Evolutionary conservation across 2,888 invertebrate genomes (phyloP).

Genomic region (Netelia melanura): DNA sequence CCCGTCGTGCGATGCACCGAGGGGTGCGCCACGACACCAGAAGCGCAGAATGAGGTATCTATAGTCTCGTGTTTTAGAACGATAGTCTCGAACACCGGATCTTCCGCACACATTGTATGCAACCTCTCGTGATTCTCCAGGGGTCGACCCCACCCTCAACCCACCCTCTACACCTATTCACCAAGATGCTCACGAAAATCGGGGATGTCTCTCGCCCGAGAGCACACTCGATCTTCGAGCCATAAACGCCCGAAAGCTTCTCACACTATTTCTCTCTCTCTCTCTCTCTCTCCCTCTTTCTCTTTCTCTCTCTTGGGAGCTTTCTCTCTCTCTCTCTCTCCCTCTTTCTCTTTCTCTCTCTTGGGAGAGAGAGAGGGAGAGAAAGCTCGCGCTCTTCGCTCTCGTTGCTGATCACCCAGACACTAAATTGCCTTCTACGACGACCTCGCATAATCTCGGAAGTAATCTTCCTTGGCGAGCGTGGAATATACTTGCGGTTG

Average conservation of each 20-base stretch:
- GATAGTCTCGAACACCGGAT: constrained; percentile 46
- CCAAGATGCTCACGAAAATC: constrained; percentile 60
- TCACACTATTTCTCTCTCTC: constrained; percentile 14
- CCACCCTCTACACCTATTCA: background rate
- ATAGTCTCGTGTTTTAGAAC: constrained; percentile 28
- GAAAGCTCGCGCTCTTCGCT: background rate
- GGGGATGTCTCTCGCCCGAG: constrained; percentile 54
- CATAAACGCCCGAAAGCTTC: constrained; percentile 65
- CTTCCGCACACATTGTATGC: constrained; percentile 55
- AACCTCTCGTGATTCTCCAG: constrained; percentile 51
- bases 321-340: constrained; percentile 9
- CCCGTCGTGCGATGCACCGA: constrained; percentile 39
- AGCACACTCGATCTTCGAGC: constrained; percentile 68
- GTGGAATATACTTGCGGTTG: constrained; percentile 57
- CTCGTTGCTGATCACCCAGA: constrained; percentile 69
- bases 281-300: constrained; percentile 3
- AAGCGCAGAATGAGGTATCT: constrained; percentile 57
- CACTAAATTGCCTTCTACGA: constrained; percentile 70
- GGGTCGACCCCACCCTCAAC: background rate
- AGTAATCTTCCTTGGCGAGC: constrained; percentile 66
- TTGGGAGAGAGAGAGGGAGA: too few relatives aligned
- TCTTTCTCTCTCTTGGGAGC: constrained; percentile 2
- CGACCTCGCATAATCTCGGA: constrained; percentile 68
- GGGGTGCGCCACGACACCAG: constrained; percentile 19
- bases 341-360: constrained; percentile 6